Evolutionary conservation across 1,140 invertebrate species (phyloP), one percentile per base, ranked within the genome.

Genomic region (Pinna nobilis): DNA sequence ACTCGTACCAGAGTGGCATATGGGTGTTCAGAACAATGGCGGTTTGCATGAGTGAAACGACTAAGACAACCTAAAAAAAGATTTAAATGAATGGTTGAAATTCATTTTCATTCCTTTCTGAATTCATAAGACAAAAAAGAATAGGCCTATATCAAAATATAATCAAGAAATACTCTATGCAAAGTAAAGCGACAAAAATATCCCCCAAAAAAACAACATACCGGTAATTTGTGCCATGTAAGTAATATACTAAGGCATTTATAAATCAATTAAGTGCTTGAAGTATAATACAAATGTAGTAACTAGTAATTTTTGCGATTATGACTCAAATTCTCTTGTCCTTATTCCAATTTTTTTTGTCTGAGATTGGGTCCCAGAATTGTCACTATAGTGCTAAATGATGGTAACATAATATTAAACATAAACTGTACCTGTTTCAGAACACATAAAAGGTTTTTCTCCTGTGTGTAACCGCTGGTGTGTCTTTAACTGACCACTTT

Each of bases 401-500:
- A 23, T 3, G 28, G 51, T 13, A 32, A 23, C 23, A 53, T 53
- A 7, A 13, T 3, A 33, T n/a, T 15, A 66, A 13, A 49, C n/a
- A n/a, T n/a, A n/a, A n/a, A n/a, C n/a, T 71, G 66, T 82, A 89
- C 93, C 93, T 74, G 90, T 81, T 72, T 91, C 91, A 3, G 93
- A 92, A 88, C 94, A 95, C 9, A 92, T 86, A 87, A 95, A 96
- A 3, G 94, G 94, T 84, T 95, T 95, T 82, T 95, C 94, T 37
- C 94, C 94, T 1, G 94, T 95, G 82, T 96, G 94, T 3, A 95
- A 86, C 72, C 94, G 88, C 82, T 95, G 94, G 86, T 96, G 94
- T 1, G 94, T 96, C 87, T 95, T 94, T 25, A 96, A 83, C 82
- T 96, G 94, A 1, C 94, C 94, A 74, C 94, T 95, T 86, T 96